Evolutionary conservation across 2,113 vertebrate species (phyloP).

Genomic region (Plestiodon gilberti): DNA sequence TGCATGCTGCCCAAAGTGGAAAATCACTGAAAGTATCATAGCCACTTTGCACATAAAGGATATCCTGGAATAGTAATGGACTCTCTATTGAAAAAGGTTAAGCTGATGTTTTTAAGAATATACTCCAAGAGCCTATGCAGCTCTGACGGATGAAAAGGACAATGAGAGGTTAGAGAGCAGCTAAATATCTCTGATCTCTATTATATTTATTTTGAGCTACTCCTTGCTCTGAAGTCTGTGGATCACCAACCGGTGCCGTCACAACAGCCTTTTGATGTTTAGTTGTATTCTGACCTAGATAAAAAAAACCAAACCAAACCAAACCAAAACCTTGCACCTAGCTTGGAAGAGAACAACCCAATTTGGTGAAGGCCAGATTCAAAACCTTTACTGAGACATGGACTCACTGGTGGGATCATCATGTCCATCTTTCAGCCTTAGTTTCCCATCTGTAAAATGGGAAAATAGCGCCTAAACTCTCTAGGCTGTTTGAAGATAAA

Average conservation of each 20-base stretch:
- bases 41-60: not conserved
- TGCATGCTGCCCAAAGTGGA: not conserved
- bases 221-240: not conserved
- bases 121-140: constrained; percentile 1
- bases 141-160: constrained; percentile 9
- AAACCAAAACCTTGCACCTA: not conserved
- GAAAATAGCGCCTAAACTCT: not conserved
- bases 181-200: not conserved
- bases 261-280: not conserved
- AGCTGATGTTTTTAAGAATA: not conserved
- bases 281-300: not conserved
- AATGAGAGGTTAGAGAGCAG: not conserved
- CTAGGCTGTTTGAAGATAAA: not conserved
- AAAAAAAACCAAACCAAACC: not conserved
- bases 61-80: fast-evolving
- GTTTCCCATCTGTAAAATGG: not conserved
- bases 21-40: constrained; percentile 25
- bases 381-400: not conserved
- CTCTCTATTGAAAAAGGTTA: not conserved
- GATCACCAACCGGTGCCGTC: not conserved
- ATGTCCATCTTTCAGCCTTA: not conserved
- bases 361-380: not conserved
- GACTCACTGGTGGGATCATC: not conserved
- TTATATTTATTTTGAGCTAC: not conserved
- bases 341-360: not conserved